Percentiles rank a stretch among this genome's conserved stretches.
Evolutionary conservation across 2,797 vertebrate species (phyloP).

Genomic region (Zalophus californianus): DNA sequence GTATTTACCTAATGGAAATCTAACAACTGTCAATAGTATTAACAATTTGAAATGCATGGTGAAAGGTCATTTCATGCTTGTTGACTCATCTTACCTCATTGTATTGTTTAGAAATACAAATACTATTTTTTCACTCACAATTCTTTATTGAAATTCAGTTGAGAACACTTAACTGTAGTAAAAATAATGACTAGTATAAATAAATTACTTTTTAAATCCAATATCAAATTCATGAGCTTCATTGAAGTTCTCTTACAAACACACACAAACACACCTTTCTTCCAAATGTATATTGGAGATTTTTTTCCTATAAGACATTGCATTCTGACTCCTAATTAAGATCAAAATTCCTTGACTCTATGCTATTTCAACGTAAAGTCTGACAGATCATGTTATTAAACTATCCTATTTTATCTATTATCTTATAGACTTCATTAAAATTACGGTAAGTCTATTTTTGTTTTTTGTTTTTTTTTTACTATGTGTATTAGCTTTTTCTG

Average conservation of each 20-base stretch:
- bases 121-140: background rate
- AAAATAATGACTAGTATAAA: background rate
- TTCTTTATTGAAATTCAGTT: conserved; percentile 32
- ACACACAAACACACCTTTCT: background rate
- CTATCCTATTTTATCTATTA: background rate
- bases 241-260: background rate
- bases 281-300: background rate
- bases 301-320: background rate
- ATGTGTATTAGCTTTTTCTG: background rate
- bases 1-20: background rate
- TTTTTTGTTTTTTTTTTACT: background rate
- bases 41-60: background rate
- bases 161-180: background rate
- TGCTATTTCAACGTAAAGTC: background rate
- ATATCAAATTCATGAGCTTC: background rate
- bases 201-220: background rate
- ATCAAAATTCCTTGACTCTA: background rate
- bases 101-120: conserved; percentile 32
- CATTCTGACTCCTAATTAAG: background rate
- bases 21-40: conserved; percentile 11
- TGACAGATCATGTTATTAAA: background rate
- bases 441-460: background rate
- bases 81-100: background rate
- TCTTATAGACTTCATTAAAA: conserved; percentile 5
- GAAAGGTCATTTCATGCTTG: background rate